Base-by-base conservation (phyloP, 2,113 vertebrate genomes). In the Tonatia bakeri region DNA sequence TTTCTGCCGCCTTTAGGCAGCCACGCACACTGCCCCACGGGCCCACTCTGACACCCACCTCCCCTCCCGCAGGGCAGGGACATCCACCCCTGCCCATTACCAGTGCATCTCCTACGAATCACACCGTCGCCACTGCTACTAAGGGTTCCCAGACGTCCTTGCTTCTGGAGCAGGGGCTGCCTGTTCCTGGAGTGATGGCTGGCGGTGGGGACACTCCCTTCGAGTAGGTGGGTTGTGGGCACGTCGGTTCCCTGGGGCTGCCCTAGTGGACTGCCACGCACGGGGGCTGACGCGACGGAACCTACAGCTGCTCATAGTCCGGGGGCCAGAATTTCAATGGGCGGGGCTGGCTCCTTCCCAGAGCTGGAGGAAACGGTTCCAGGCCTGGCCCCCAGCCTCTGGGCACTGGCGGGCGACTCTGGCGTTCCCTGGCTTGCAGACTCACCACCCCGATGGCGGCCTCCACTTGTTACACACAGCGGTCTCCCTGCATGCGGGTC, bases 391-490 rank as follows among this genome's bases (percentile, higher is more conserved):
- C 54, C 33, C 22, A 8, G n/a, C 64, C 24, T 7, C 33, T 12
- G 14, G 10, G 7, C 7, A 9, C 20, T 15, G n/a, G 19, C 69
- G 8, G 20, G n/a, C 0, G 14, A 33, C 16, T 31, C 20, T 16
- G 52, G 45, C 3, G 45, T 26, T 33, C 61, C 17, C 52, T 4
- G 52, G 28, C 70, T 33, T 45, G 26, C 22, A 3, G 72, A 5
- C 3, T 13, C 33, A 14, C 4, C 50, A 33, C 5, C 28, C 43
- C 1, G 45, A 38, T 26, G 45, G 31, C 16, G 4, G n/a, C 26
- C n/a, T 26, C 40, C 33, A 2, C 45, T n/a, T 17, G 50, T 52
- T 52, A 61, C 13, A 17, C 3, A 0, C 1, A 52, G 5, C 2
- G 43, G 19, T 54, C 47, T 75, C 33, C 22, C 2, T 13, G 13